A percentile compares a stretch with the other conserved stretches of the same genome.
These are phyloP conservation scores for Antidorcas marsupialis DNA, from an alignment of 2,113 vertebrate species.

Conservation along the genomic window DNA sequence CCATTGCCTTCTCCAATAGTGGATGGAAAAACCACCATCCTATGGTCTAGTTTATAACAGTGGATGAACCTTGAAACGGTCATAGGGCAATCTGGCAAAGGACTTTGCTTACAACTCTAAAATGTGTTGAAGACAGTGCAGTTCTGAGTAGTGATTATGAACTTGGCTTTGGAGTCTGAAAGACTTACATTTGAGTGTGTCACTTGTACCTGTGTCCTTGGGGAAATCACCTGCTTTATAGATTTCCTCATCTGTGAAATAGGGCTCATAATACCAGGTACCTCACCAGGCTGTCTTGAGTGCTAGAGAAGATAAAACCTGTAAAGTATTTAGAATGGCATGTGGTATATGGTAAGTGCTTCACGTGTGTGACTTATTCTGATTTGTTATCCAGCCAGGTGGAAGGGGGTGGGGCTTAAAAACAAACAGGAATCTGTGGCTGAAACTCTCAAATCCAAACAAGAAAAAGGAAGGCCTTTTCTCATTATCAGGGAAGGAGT, in stretches of 20 bases:
- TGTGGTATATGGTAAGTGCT: not conserved
- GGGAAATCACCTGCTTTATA: not conserved
- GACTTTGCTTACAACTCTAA: not conserved
- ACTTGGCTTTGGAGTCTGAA: not conserved
- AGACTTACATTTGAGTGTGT: not conserved
- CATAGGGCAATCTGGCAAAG: not conserved
- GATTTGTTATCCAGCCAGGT: not conserved
- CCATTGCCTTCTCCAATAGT: too few species aligned
- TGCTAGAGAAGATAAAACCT: not conserved
- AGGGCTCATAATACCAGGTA: not conserved
- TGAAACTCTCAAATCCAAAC: not conserved
- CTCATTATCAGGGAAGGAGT: not conserved
- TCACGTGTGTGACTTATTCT: accelerated
- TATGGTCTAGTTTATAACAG: not conserved
- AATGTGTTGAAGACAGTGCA: not conserved
- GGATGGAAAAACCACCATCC: not conserved
- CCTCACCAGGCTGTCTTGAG: not conserved
- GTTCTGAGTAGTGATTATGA: not conserved
- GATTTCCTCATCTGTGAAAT: not conserved
- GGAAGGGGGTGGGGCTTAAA: not conserved
- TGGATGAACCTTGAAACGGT: not conserved
- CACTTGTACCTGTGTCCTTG: not conserved
- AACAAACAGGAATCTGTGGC: not conserved
- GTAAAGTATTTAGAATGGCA: not conserved
- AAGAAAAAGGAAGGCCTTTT: not conserved